phyloP scores from a whole-genome alignment of 2,888 invertebrate genomes.

The Patella ulyssiponensis region DNA sequence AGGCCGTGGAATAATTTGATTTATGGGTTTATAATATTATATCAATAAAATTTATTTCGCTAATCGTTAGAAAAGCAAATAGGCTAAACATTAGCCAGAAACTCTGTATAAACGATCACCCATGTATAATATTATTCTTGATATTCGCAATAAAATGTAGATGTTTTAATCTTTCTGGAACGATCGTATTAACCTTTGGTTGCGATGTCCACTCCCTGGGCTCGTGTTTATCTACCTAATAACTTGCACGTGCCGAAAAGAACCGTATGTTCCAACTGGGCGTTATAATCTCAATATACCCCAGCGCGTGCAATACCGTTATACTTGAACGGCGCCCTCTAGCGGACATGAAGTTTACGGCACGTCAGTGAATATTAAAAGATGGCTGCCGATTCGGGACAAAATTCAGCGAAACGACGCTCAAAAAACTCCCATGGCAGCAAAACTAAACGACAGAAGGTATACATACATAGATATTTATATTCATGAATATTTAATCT shows the following conservation, averaged over 20 bases:
- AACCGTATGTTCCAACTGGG: conserved; percentile 8
- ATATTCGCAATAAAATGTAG: too few relatives aligned
- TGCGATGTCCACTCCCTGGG: too few relatives aligned
- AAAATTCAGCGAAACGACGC: conserved; percentile 5
- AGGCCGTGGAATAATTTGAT: too few relatives aligned
- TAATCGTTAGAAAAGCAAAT: too few relatives aligned
- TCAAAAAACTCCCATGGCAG: background rate
- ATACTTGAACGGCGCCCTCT: conserved; percentile 20
- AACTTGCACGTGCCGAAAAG: conserved; percentile 4
- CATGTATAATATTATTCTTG: too few relatives aligned
- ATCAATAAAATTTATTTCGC: too few relatives aligned
- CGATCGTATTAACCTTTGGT: too few relatives aligned
- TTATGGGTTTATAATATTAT: too few relatives aligned
- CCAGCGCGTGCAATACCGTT: conserved; percentile 8
- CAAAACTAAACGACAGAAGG: conserved; percentile 1
- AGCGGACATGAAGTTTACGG: conserved; percentile 7
- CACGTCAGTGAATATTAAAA: conserved; percentile 15
- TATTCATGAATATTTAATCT: background rate
- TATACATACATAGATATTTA: background rate
- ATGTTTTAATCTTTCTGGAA: too few relatives aligned
- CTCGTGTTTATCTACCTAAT: background rate
- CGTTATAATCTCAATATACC: conserved; percentile 6
- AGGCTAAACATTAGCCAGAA: too few relatives aligned
- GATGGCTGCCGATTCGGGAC: conserved; percentile 17
- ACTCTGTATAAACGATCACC: too few relatives aligned